These are phyloP conservation scores for Epinephelus malabaricus DNA, from an alignment of 2,797 vertebrate species.

Conservation along the genomic window DNA sequence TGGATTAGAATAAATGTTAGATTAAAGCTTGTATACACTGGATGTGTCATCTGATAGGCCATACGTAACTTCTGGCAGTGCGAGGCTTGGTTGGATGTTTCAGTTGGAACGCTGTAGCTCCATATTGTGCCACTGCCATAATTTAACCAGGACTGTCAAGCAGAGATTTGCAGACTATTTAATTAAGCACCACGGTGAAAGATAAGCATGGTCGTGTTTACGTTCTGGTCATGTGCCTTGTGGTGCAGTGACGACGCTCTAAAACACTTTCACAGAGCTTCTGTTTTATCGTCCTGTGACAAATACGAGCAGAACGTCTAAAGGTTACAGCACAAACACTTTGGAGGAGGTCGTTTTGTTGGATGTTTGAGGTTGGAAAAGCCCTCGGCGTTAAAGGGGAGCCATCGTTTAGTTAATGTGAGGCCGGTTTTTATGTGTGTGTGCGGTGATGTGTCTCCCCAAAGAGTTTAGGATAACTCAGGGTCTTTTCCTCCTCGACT, in stretches of 20 bases:
- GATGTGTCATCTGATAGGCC: conserved; percentile 61
- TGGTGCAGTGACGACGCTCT: conserved; percentile 17
- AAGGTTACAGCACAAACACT: conserved; percentile 22
- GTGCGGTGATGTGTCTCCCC: conserved; percentile 55
- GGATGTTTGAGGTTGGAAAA: conserved; percentile 65
- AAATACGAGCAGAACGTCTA: conserved; percentile 13
- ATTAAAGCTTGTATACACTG: conserved; percentile 51
- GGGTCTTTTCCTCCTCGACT: conserved; percentile 43
- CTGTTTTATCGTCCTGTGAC: conserved; percentile 24
- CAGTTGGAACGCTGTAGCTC: conserved; percentile 35
- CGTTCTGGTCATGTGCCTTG: conserved; percentile 24
- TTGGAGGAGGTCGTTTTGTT: conserved; percentile 36
- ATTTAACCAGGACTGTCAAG: conserved; percentile 45
- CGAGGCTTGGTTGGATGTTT: conserved; percentile 38
- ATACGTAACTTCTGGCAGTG: conserved; percentile 54
- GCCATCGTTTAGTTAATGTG: conserved; percentile 55
- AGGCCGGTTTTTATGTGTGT: conserved; percentile 54
- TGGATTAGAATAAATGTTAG: conserved; percentile 55
- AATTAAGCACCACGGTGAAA: conserved; percentile 31
- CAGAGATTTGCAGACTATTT: conserved; percentile 41
- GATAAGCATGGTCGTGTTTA: conserved; percentile 51
- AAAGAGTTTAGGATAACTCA: conserved; percentile 61
- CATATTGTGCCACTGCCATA: conserved; percentile 29
- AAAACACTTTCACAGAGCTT: conserved; percentile 20
- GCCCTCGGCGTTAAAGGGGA: conserved; percentile 57